Evolutionary conservation across 2,797 vertebrate species (phyloP), one percentile per base, ranked within the genome.

Genomic region (Ataeniobius toweri): DNA sequence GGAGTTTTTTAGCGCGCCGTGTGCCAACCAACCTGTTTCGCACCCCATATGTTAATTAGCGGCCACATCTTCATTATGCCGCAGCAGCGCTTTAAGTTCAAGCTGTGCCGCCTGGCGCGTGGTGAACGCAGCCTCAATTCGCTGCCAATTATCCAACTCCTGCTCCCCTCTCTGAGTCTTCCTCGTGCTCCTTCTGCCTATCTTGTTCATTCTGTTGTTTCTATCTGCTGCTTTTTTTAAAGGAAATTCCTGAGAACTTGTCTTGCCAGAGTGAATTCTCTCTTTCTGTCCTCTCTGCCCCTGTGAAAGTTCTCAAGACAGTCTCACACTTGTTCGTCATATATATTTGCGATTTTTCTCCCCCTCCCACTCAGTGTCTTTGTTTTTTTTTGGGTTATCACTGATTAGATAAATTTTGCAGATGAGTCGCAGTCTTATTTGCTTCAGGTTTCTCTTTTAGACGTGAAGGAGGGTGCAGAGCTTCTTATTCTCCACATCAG

Each of bases 41-140:
- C 98, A 97, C 97, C 97, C 98, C 98, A 99, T 99, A 99, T 99
- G 98, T 98, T 99, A 98, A 99, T 99, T 98, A 98, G 97, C 97
- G 96, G 97, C 98, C 93, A 98, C 97, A 98, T 98, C 97, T 98
- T 98, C 97, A 97, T 98, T 97, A 98, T 96, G 97, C 97, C 97
- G 88, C 93, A 97, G 97, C 96, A 96, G 97, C 97, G 97, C 98
- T 99, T 98, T 98, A 98, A 97, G 98, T 98, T 99, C 98, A 99
- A 98, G 98, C 98, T 99, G 98, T 98, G 97, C 97, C 95, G 97
- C 96, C 97, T 98, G 97, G 97, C 96, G 97, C 96, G 96, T 93
- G 94, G 92, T 95, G 94, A 91, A 91, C 92, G 91, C 92, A 88
- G 96, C 96, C 96, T 96, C 96, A 91, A 95, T 96, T 89, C 95